Percentiles rank a stretch among this genome's conserved stretches.
Conservation (phyloP, 1,140 invertebrate species). For the Calliphora vicina region DNA sequence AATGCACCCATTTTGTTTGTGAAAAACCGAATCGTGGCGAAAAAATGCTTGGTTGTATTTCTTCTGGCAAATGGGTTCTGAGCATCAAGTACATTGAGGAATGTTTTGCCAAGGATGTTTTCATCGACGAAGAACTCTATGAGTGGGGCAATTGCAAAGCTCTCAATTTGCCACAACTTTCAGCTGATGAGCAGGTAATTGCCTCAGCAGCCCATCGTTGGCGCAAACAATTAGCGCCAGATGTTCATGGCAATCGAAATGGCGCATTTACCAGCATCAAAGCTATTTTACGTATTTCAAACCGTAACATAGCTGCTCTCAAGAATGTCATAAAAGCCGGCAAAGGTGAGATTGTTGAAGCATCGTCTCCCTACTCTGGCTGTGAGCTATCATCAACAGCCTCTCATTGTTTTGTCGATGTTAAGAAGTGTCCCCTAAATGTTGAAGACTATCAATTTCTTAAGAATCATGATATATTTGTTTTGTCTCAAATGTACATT, state of each 20-base stretch:
- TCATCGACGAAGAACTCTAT: constrained; percentile 80
- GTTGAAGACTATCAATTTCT: constrained; percentile 43
- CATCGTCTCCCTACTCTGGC: constrained; percentile 47
- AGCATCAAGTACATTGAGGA: constrained; percentile 79
- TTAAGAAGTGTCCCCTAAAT: constrained; percentile 49
- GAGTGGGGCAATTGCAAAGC: constrained; percentile 79
- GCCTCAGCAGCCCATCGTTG: constrained; percentile 72
- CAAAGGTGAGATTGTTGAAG: constrained; percentile 71
- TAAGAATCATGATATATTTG: constrained; percentile 42
- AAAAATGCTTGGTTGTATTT: constrained; percentile 83
- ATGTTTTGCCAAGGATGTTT: constrained; percentile 70
- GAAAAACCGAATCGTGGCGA: constrained; percentile 79
- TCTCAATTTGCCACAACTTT: constrained; percentile 63
- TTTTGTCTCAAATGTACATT: constrained; percentile 56
- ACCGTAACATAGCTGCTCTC: constrained; percentile 71
- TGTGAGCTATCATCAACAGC: constrained; percentile 40
- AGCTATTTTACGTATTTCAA: constrained; percentile 74
- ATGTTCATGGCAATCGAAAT: constrained; percentile 44
- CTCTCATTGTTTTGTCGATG: constrained; percentile 58
- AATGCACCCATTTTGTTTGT: constrained; percentile 81
- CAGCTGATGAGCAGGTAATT: constrained; percentile 65
- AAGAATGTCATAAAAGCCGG: constrained; percentile 76
- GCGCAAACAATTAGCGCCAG: constrained; percentile 65
- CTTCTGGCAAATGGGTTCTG: constrained; percentile 87
- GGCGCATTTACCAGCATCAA: constrained; percentile 73